These are phyloP conservation scores for Promerops cafer DNA, from an alignment of 2,113 vertebrate genomes.

Conservation along the genomic window DNA sequence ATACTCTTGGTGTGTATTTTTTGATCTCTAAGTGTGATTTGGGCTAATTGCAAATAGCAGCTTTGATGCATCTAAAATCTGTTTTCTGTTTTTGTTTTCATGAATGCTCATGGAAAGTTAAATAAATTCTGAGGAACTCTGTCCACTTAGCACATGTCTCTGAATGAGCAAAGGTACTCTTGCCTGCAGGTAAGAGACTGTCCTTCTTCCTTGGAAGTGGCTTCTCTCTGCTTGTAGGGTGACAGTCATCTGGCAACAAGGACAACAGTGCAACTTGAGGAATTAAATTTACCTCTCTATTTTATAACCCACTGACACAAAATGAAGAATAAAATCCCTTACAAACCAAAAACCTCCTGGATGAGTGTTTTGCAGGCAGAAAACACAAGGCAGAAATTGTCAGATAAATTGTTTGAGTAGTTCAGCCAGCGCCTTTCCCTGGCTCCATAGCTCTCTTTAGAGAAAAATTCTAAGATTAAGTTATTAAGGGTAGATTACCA, in stretches of 20 bases:
- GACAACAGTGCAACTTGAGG: neutral
- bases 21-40: neutral
- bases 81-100: neutral
- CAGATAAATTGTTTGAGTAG: neutral
- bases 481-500: neutral
- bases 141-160: neutral
- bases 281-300: neutral
- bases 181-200: neutral
- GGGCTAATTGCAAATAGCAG: neutral
- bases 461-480: neutral
- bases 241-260: neutral
- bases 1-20: neutral
- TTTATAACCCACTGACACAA: neutral
- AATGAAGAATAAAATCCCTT: neutral
- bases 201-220: neutral
- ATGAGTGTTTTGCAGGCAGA: neutral
- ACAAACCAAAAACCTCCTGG: neutral
- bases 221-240: neutral
- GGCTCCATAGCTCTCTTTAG: neutral
- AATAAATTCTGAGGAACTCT: neutral
- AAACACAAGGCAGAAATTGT: neutral
- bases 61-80: neutral
- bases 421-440: neutral
- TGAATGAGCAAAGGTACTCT: neutral
- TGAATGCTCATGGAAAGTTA: neutral